These are phyloP conservation scores for Meandrusa payeni DNA, from an alignment of 2,888 invertebrate genomes.

Conservation along the genomic window DNA sequence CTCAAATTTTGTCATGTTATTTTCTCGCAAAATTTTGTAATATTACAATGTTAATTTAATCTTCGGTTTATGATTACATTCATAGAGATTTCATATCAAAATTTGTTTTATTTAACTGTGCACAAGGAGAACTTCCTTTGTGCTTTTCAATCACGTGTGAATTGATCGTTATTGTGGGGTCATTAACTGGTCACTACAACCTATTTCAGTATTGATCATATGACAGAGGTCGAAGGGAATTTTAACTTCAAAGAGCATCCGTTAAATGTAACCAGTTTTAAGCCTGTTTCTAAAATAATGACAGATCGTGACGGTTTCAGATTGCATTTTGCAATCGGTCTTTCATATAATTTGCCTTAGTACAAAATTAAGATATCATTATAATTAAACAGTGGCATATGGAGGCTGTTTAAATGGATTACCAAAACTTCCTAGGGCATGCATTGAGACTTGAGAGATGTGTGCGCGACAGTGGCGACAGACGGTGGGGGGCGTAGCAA, in stretches of 20 bases:
- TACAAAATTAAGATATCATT: background rate
- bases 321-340: constrained; percentile 10
- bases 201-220: constrained; percentile 42
- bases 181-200: constrained; percentile 66
- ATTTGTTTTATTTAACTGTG: constrained; percentile 7
- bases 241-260: constrained; percentile 12
- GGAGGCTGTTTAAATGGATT: constrained; percentile 13
- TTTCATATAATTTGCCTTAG: background rate
- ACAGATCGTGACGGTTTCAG: background rate
- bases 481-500: constrained; percentile 44
- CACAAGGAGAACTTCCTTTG: constrained; percentile 38
- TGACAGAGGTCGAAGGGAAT: constrained; percentile 28
- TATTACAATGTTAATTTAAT: background rate
- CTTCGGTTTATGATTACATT: background rate
- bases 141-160: constrained; percentile 73
- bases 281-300: constrained; percentile 5
- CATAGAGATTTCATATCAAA: background rate
- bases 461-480: constrained; percentile 47
- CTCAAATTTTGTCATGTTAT: constrained; percentile 19
- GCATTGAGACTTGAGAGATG: constrained; percentile 12
- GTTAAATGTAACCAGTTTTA: constrained; percentile 19
- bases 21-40: background rate
- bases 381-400: constrained; percentile 3
- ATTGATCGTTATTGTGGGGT: constrained; percentile 72
- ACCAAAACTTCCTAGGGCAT: constrained; percentile 6